These are phyloP conservation scores for Cryptocephalus primarius DNA, from an alignment of 2,888 invertebrate species.

Conservation along the genomic window DNA sequence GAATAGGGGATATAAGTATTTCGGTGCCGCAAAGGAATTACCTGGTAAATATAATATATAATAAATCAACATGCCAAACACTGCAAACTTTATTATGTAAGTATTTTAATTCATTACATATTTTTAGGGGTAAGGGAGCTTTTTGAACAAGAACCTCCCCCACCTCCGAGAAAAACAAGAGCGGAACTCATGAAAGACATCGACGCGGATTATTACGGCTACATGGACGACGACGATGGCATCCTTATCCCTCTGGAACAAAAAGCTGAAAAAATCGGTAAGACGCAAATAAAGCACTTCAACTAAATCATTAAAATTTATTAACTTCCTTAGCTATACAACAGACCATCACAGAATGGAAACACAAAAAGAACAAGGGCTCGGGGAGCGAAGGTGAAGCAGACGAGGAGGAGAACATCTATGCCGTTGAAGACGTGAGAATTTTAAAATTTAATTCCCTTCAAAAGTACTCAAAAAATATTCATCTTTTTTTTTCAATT, in stretches of 20 bases:
- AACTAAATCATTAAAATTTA: neutral
- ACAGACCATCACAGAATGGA: slow-evolving; percentile 63
- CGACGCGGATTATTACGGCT: slow-evolving; percentile 98
- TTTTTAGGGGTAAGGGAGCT: slow-evolving; percentile 79
- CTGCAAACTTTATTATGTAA: too few relatives aligned
- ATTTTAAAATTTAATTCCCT: neutral
- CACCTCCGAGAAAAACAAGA: slow-evolving; percentile 81
- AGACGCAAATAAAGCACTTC: neutral
- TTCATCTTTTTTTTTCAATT: slow-evolving; percentile 8
- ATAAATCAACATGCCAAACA: too few relatives aligned
- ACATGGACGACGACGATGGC: slow-evolving; percentile 97
- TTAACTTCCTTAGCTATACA: slow-evolving; percentile 38
- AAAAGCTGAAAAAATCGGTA: slow-evolving; percentile 63
- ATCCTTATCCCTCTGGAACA: slow-evolving; percentile 80
- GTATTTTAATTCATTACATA: too few relatives aligned
- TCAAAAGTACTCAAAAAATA: neutral
- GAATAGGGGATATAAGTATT: slow-evolving; percentile 96
- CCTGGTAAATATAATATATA: too few relatives aligned
- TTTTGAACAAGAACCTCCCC: slow-evolving; percentile 92
- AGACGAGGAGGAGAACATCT: slow-evolving; percentile 59
- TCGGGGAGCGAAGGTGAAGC: slow-evolving; percentile 46
- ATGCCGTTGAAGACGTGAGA: slow-evolving; percentile 45
- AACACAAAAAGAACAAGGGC: slow-evolving; percentile 48
- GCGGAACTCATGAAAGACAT: slow-evolving; percentile 97
- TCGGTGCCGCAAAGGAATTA: slow-evolving; percentile 94